Conservation (phyloP, 2,113 vertebrate species). For the Blennius ocellaris region DNA sequence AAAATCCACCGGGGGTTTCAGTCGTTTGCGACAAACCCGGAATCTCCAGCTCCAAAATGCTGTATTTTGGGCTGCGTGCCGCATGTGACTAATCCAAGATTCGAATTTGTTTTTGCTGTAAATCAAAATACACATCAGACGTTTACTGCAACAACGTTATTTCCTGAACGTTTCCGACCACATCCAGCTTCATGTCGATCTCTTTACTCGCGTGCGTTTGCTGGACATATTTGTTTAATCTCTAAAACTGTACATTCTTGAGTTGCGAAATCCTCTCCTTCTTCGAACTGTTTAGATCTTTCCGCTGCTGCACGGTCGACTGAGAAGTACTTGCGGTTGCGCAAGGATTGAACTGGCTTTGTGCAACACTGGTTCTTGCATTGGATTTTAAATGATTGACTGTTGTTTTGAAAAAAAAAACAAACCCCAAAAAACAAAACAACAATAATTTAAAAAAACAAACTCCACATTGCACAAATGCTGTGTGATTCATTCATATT, state of each 20-base stretch:
- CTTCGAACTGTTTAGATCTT: neutral
- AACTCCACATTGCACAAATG: neutral
- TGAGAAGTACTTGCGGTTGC: neutral
- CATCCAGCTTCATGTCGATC: too few species aligned
- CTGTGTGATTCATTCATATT: neutral
- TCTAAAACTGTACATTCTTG: neutral
- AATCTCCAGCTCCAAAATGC: too few species aligned
- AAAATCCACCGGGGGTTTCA: too few species aligned
- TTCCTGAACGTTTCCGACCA: too few species aligned
- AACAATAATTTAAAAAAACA: too few species aligned
- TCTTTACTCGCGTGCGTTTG: neutral
- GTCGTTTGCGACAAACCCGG: too few species aligned
- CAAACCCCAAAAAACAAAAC: too few species aligned
- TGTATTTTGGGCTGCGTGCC: too few species aligned
- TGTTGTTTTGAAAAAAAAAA: neutral
- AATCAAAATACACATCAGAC: too few species aligned
- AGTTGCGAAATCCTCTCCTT: neutral
- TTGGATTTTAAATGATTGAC: neutral
- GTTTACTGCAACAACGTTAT: too few species aligned
- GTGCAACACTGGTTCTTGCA: slow-evolving; percentile 29
- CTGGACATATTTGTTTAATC: neutral
- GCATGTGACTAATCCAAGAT: too few species aligned
- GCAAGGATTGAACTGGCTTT: slow-evolving; percentile 10
- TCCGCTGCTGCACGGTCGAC: neutral
- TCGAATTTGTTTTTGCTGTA: too few species aligned